Evolutionary conservation across 1,140 invertebrate genomes (phyloP).

Genomic region (Bombus vancouverensis): DNA sequence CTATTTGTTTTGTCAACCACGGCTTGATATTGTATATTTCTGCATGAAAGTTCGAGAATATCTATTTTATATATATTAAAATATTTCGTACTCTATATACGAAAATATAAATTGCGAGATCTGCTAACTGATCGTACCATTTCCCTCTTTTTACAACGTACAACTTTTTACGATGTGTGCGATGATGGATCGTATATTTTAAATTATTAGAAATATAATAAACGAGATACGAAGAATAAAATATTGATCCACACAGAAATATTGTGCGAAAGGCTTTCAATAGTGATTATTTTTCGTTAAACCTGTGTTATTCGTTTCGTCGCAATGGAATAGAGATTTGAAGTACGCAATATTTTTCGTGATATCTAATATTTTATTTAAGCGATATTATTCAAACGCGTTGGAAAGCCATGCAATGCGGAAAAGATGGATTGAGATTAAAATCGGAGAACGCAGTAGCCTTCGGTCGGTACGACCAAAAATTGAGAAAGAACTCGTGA

Average conservation of each 20-base stretch:
- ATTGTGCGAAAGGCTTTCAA: background rate
- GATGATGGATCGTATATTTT: background rate
- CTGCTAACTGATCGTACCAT: too few relatives aligned
- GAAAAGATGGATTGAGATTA: background rate
- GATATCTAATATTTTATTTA: constrained; percentile 1
- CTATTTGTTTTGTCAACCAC: too few relatives aligned
- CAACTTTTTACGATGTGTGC: background rate
- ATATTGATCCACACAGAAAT: too few relatives aligned
- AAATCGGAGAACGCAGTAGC: background rate
- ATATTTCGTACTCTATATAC: background rate
- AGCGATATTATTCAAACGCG: background rate
- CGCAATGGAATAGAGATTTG: background rate
- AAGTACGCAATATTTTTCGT: background rate
- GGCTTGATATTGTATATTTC: background rate
- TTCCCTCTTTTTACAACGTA: too few relatives aligned
- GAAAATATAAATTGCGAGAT: too few relatives aligned
- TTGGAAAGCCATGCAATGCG: background rate
- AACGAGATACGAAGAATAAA: background rate
- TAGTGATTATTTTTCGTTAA: constrained; percentile 1
- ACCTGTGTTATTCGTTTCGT: background rate
- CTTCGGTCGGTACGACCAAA: background rate
- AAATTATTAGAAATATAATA: background rate
- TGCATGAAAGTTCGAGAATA: background rate
- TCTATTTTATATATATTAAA: background rate
- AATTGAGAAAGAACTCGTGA: background rate